A percentile compares a stretch with the other conserved stretches of the same genome.
Evolutionary conservation across 2,797 vertebrate species (phyloP).

Genomic region (Tachyglossus aculeatus): DNA sequence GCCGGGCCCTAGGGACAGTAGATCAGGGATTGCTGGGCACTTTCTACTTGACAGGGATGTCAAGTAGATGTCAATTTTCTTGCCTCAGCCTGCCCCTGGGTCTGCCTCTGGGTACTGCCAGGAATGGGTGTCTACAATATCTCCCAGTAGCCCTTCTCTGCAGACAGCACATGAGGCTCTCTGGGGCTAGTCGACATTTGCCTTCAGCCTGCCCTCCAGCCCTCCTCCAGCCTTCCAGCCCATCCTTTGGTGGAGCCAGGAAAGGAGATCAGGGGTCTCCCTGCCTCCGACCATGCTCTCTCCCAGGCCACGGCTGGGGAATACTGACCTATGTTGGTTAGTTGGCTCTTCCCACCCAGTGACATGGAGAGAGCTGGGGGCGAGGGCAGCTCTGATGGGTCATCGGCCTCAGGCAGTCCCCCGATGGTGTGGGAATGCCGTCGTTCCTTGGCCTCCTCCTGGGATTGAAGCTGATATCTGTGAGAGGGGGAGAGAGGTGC

Average conservation of each 20-base stretch:
- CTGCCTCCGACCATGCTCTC: background rate
- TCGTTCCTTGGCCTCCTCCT: slow-evolving; percentile 89
- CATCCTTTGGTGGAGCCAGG: no score
- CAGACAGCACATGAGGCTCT: no score
- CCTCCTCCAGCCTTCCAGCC: no score
- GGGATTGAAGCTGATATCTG: slow-evolving; percentile 85
- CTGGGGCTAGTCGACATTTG: no score
- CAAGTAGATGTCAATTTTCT: no score
- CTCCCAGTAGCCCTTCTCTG: no score
- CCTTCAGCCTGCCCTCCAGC: no score
- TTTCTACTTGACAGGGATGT: background rate
- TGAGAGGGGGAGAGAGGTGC: background rate
- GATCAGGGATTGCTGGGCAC: background rate
- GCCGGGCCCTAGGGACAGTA: background rate
- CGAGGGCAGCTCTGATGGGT: slow-evolving; percentile 83
- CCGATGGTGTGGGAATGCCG: slow-evolving; percentile 87
- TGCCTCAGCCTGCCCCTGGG: no score
- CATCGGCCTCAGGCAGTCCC: slow-evolving; percentile 80
- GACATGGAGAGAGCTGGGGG: slow-evolving; percentile 84
- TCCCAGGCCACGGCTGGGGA: background rate
- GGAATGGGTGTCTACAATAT: no score
- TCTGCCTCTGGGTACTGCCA: no score
- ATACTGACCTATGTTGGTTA: slow-evolving; percentile 84
- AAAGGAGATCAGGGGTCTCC: background rate
- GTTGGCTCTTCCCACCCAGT: slow-evolving; percentile 82